Base-by-base conservation (phyloP, 2,888 invertebrate species). In the Limenitis camilla region DNA sequence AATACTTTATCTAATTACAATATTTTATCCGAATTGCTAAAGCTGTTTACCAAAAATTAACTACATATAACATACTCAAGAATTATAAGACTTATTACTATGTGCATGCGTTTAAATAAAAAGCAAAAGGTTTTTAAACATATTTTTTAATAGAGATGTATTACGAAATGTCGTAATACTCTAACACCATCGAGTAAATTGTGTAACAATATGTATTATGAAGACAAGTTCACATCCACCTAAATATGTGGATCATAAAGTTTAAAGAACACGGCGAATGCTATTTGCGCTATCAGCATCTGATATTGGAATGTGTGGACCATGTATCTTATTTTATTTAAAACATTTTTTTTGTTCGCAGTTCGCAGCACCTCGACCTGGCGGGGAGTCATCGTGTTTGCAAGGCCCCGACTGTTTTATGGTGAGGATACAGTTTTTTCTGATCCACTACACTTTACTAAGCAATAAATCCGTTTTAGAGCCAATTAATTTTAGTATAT, bases 371-470 rank as follows among this genome's bases (percentile, higher is more conserved):
- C 89, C 90, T 61, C 88, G 90, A 53, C 89, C 89, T 66, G 83
- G 89, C 73, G 90, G 90, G 76, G 90, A 91, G 81, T 89, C 90
- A 53, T 90, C 90, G 72, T 92, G 91, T 79, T 86, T 91, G 78
- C 91, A 91, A 78, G 91, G 91, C 74, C 91, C 91, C 63, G 91
- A 91, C 85, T 92, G 91, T 78, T 92, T 91, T 83, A 91, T 91
- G 91, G 91, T 91, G 78, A 90, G 91, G 88, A 52, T 36, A 27
- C 11, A 19, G 31, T 46, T 55, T 55, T 52, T 44, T 53, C 31
- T 52, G 52, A 46, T 41, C 41, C 40, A 36, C 29, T 42, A 46
- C 38, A 36, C 30, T 52, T 55, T 46, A 52, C 36, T 49, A 49
- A 53, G 19, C 42, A 46, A 56, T 46, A 53, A 53, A 49, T 56